Base-by-base conservation (phyloP, 1,140 invertebrate species). In the Caerostris darwini region DNA sequence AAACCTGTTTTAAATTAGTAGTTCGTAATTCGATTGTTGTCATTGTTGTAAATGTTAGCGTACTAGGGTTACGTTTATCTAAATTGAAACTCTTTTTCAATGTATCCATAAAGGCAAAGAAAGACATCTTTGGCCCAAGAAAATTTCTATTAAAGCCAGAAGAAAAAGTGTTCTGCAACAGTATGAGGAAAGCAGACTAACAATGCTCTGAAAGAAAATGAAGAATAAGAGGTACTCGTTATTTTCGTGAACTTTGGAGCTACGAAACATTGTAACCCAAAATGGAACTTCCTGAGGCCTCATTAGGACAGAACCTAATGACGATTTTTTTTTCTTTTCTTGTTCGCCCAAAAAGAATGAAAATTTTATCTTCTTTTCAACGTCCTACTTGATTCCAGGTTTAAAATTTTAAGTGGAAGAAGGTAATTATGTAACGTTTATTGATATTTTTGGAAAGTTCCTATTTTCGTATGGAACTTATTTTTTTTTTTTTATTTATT, bases 211-310 rank as follows among this genome's bases (percentile, higher is more conserved):
- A 89, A 69, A 89, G 87, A 19, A 58, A 57, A 7, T 12, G 59
- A 12, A 88, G 86, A 67, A 88, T 59, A 64, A 64, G 56, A 50
- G 61, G 53, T 14, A 87, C 87, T 89, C 67, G 87, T 89, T 89
- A 89, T 71, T 89, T 77, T 89, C 64, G 7, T 17, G 87, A 89
- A 71, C 87, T 69, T 71, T 19, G 53, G 12, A 69, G 64, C 50
- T n/a, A 34, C 61, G 87, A 89, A 89, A 89, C 87, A 89, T 89
- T 89, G 87, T 89, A 64, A 56, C 53, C 61, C 12, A 71, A 89
- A 89, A 89, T 89, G 87, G 64, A 69, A 57, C 87, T 89, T 89
- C 67, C 87, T 89, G 64, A 34, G 61, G 87, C 64, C 87, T 89
- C 87, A 89, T 89, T 89, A 89, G 85, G 50, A 34, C 58, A 58